Percentiles rank a stretch among this genome's conserved stretches.
Evolutionary conservation across 2,797 vertebrate genomes (phyloP).

Genomic region (Bucorvus abyssinicus): DNA sequence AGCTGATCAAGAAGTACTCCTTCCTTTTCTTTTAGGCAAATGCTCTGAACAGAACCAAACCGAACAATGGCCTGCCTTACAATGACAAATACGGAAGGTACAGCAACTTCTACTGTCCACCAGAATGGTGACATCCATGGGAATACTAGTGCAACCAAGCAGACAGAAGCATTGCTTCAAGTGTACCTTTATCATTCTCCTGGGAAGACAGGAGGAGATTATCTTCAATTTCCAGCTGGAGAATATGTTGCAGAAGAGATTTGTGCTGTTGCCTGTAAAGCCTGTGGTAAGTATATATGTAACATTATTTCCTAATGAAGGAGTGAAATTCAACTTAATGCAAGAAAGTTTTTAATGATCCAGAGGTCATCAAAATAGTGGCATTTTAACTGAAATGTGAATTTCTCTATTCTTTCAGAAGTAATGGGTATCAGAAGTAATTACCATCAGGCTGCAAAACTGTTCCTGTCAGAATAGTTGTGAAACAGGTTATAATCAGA

Average conservation of each 20-base stretch:
- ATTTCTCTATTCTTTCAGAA: not conserved
- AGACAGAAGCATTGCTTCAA: slow-evolving; percentile 74
- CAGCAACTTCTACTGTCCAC: slow-evolving; percentile 61
- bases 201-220: slow-evolving; percentile 69
- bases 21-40: slow-evolving; percentile 73
- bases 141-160: slow-evolving; percentile 45
- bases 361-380: not conserved
- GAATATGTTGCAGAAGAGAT: slow-evolving; percentile 91
- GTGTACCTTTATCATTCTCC: slow-evolving; percentile 85
- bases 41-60: slow-evolving; percentile 64
- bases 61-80: slow-evolving; percentile 83
- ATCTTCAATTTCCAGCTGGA: slow-evolving; percentile 81
- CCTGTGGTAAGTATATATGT: slow-evolving; percentile 82
- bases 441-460: not conserved
- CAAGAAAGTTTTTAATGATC: not conserved
- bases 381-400: not conserved
- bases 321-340: not conserved
- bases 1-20: not conserved
- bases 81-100: slow-evolving; percentile 83
- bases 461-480: not conserved
- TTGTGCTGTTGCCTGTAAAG: slow-evolving; percentile 86
- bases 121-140: slow-evolving; percentile 71
- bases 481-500: not conserved
- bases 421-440: not conserved
- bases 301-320: not conserved